Evolutionary conservation across 2,797 vertebrate genomes (phyloP).

Genomic region (Arrhamphus sclerolepis): DNA sequence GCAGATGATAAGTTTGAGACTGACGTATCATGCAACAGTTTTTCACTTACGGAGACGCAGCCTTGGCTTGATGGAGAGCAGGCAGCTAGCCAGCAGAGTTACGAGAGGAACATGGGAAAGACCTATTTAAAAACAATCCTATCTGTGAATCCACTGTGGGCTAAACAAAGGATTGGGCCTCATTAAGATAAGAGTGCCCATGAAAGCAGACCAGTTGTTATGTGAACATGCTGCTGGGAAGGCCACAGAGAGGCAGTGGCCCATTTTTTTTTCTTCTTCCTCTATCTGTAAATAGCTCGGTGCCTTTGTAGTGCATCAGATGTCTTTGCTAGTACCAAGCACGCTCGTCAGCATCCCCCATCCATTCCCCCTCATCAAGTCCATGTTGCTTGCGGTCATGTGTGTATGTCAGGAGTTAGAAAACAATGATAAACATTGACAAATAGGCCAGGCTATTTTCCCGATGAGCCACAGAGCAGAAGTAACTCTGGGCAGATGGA

Average conservation of each 20-base stretch:
- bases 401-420: conserved; percentile 41
- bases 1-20: conserved; percentile 59
- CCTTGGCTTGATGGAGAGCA: conserved; percentile 31
- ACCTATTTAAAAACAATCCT: conserved; percentile 69
- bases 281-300: conserved; percentile 42
- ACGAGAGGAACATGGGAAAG: conserved; percentile 12
- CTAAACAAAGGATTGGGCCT: conserved; percentile 70
- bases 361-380: conserved; percentile 46
- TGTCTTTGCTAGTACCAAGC: conserved; percentile 35
- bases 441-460: conserved; percentile 48
- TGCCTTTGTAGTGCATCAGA: conserved; percentile 37
- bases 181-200: conserved; percentile 67
- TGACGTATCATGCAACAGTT: conserved; percentile 56
- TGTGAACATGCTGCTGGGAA: conserved; percentile 49
- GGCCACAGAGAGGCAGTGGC: conserved; percentile 60
- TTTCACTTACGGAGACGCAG: conserved; percentile 42
- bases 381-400: conserved; percentile 55
- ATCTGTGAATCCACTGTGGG: conserved; percentile 68
- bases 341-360: conserved; percentile 37
- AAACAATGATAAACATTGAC: conserved; percentile 62
- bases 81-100: conserved; percentile 46
- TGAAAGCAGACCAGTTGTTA: conserved; percentile 58
- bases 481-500: conserved; percentile 49
- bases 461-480: conserved; percentile 57
- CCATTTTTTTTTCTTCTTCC: conserved; percentile 32